Conservation (phyloP, 2,797 vertebrate genomes). For the Rhabdophis nuchalis region DNA sequence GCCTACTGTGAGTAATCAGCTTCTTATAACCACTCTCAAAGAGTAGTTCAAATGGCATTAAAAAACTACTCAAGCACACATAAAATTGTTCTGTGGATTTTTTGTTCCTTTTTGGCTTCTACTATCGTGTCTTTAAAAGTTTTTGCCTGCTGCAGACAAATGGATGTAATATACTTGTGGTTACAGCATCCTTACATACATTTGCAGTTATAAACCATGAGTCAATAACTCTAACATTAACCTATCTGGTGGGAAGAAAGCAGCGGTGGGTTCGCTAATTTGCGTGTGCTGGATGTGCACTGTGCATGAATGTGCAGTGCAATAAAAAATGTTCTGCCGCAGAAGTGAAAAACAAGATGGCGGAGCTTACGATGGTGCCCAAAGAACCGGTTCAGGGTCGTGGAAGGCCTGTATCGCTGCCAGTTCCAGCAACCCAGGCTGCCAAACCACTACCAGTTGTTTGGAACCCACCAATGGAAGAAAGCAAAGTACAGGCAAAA, state of each 20-base stretch:
- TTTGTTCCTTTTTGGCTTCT: neutral
- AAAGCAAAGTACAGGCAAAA: neutral
- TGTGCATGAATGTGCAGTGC: too few relatives aligned
- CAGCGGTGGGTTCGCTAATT: too few relatives aligned
- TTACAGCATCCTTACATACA: neutral
- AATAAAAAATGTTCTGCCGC: too few relatives aligned
- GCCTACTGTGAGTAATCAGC: neutral
- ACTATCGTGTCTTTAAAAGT: neutral
- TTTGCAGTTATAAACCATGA: neutral
- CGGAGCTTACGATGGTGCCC: too few relatives aligned
- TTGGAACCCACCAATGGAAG: neutral
- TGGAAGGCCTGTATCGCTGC: too few relatives aligned
- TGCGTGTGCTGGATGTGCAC: too few relatives aligned
- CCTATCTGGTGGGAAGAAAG: neutral
- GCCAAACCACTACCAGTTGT: too few relatives aligned
- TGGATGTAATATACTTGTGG: neutral
- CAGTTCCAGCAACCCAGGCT: too few relatives aligned
- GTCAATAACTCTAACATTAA: neutral
- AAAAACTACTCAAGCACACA: neutral
- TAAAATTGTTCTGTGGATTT: neutral
- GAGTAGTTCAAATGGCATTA: neutral
- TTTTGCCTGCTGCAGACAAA: neutral
- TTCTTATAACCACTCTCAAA: neutral
- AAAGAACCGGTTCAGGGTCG: too few relatives aligned
- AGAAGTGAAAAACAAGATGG: too few relatives aligned